Percentiles rank a stretch among this genome's conserved stretches.
Conservation (phyloP, 2,888 invertebrate genomes). For the Zaprionus obscuricornis region DNA sequence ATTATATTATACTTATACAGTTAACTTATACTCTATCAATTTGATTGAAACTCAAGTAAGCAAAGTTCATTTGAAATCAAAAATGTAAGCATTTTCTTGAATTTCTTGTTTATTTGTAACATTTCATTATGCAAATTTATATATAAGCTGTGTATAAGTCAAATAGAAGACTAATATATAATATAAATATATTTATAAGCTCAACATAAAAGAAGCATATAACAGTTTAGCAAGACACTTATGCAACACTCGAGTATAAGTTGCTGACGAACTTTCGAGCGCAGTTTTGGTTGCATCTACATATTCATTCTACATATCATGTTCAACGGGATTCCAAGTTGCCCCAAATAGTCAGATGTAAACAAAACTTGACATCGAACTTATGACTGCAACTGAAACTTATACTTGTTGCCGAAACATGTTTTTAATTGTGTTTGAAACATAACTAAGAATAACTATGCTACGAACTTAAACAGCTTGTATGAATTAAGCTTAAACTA, state of each 20-base stretch:
- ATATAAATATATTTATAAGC: not conserved
- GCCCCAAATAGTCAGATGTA: conserved; percentile 6
- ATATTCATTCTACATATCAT: conserved; percentile 7
- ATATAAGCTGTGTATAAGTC: too few relatives aligned
- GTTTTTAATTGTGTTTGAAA: not conserved
- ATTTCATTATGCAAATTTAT: too few relatives aligned
- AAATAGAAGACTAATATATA: not conserved
- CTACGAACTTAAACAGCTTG: too few relatives aligned
- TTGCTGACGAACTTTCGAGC: conserved; percentile 17
- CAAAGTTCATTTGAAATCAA: too few relatives aligned
- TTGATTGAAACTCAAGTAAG: too few relatives aligned
- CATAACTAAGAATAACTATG: too few relatives aligned
- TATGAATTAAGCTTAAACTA: too few relatives aligned
- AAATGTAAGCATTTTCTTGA: too few relatives aligned
- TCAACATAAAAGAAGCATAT: conserved; percentile 37
- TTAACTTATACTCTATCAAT: too few relatives aligned
- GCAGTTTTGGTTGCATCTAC: conserved; percentile 18
- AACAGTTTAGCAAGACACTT: conserved; percentile 44
- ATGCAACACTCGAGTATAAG: conserved; percentile 16
- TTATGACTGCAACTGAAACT: not conserved
- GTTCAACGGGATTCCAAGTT: not conserved
- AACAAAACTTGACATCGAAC: conserved; percentile 21
- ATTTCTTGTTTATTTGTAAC: too few relatives aligned
- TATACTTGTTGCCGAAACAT: not conserved
- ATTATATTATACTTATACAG: too few relatives aligned